These are phyloP conservation scores for Percina caprodes DNA, from an alignment of 2,113 vertebrate genomes.

Conservation along the genomic window DNA sequence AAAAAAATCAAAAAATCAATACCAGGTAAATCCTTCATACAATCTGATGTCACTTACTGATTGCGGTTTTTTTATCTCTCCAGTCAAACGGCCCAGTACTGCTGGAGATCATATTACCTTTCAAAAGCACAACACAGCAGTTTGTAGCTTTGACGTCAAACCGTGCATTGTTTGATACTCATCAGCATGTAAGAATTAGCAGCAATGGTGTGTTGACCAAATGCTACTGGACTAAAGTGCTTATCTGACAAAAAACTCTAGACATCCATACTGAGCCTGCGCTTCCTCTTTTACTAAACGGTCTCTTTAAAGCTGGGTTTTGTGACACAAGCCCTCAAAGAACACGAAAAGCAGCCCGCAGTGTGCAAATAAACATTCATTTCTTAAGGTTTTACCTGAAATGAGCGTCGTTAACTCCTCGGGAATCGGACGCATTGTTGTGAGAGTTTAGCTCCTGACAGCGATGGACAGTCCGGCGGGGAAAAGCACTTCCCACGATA, in stretches of 20 bases:
- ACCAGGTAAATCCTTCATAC: neutral
- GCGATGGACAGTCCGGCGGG: conserved; percentile 25
- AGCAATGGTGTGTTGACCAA: neutral
- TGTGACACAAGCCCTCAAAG: neutral
- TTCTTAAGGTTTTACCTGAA: conserved; percentile 73
- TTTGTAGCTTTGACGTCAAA: neutral
- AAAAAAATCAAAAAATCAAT: conserved; percentile 12
- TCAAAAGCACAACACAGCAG: neutral
- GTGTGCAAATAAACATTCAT: neutral
- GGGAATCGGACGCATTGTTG: conserved; percentile 75
- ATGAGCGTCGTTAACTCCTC: conserved; percentile 82
- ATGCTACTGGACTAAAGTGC: neutral
- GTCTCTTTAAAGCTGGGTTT: neutral
- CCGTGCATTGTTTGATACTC: neutral
- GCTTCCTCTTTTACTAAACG: conserved; percentile 64
- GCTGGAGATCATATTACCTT: neutral
- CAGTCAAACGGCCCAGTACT: neutral
- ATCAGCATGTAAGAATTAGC: neutral
- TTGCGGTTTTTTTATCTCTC: neutral
- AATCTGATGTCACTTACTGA: neutral
- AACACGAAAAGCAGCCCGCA: neutral
- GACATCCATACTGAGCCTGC: neutral
- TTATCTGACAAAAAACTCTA: neutral
- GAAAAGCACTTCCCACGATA: conserved; percentile 18
- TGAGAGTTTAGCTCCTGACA: neutral